Base-by-base conservation (phyloP, 2,797 vertebrate species). In the Oreochromis mossambicus region DNA sequence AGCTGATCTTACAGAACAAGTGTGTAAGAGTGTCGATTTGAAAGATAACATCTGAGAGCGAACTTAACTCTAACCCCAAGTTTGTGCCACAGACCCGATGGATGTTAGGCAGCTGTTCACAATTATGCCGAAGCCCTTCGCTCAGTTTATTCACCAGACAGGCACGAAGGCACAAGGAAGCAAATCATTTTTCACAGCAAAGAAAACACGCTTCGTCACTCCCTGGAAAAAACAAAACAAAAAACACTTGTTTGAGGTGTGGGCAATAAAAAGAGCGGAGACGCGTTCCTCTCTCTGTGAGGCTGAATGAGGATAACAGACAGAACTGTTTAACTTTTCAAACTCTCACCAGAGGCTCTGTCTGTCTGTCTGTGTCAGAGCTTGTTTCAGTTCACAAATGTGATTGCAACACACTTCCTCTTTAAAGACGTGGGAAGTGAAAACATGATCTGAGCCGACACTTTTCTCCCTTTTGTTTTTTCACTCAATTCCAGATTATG, bases 381-480 rank as follows among this genome's bases (percentile, higher is more conserved):
- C 12, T 48, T 2, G 83, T 91, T 90, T 85, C 79, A 80, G 58
- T 83, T 91, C 63, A 52, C 56, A 56, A 32, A 81, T 88, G 32
- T 86, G 34, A 81, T 66, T 24, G 3, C 51, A 51, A 15, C 38
- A 41, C 79, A 87, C 90, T 94, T 95, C 93, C 89, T 86, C 84
- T 88, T 91, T 52, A 58, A 61, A 79, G 19, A 58, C 78, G 78
- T 78, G 79, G 80, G 91, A 94, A 92, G 90, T 93, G 81, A 93
- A 87, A 92, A 83, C 34, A 41, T 8, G 21, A 66, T 36, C 6
- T 32, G 77, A 6, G 14, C 26, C 24, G 14, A 5, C 32, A 26
- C 26, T 73, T 46, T 48, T 48, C 68, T 73, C 41, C 24, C 41
- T 46, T 43, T 46, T 29, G 56, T 19, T 58, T 15, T 80, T 79